A percentile compares a stretch with the other conserved stretches of the same genome.
These are phyloP conservation scores for Chaetodon trifascialis DNA, from an alignment of 2,113 vertebrate species.

Conservation along the genomic window DNA sequence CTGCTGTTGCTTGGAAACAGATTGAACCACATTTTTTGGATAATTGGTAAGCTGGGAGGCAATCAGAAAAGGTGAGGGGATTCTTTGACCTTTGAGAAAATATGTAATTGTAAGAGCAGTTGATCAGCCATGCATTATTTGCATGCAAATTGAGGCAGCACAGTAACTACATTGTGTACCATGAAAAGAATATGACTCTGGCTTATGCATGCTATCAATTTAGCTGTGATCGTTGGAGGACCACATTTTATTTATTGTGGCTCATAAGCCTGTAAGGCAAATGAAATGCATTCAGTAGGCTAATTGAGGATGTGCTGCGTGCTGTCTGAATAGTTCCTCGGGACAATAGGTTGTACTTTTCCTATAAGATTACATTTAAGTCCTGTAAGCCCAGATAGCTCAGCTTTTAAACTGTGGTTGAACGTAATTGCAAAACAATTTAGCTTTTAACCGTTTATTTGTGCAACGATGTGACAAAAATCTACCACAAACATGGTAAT, in stretches of 20 bases:
- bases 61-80: constrained; percentile 77
- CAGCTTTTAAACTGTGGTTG: constrained; percentile 9
- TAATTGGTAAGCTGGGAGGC: constrained; percentile 74
- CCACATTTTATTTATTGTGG: constrained; percentile 61
- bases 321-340: constrained; percentile 40
- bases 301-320: constrained; percentile 70
- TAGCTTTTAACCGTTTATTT: constrained; percentile 81
- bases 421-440: constrained; percentile 38
- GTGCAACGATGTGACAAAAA: constrained; percentile 82
- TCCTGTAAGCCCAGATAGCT: constrained; percentile 12
- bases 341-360: constrained; percentile 46
- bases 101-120: constrained; percentile 70
- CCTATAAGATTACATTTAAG: constrained; percentile 23
- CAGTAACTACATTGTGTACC: constrained; percentile 49
- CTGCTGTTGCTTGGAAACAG: constrained; percentile 80
- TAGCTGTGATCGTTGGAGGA: constrained; percentile 37
- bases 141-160: constrained; percentile 66
- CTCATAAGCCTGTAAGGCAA: constrained; percentile 62
- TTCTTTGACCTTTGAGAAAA: constrained; percentile 75
- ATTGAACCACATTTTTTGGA: constrained; percentile 69
- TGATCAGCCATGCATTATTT: constrained; percentile 72
- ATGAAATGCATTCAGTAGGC: constrained; percentile 63
- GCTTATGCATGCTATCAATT: constrained; percentile 57
- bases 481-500: constrained; percentile 80
- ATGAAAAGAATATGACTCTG: constrained; percentile 55